phyloP scores from a whole-genome alignment of 2,888 invertebrate genomes.

The Bhutanitis thaidina region DNA sequence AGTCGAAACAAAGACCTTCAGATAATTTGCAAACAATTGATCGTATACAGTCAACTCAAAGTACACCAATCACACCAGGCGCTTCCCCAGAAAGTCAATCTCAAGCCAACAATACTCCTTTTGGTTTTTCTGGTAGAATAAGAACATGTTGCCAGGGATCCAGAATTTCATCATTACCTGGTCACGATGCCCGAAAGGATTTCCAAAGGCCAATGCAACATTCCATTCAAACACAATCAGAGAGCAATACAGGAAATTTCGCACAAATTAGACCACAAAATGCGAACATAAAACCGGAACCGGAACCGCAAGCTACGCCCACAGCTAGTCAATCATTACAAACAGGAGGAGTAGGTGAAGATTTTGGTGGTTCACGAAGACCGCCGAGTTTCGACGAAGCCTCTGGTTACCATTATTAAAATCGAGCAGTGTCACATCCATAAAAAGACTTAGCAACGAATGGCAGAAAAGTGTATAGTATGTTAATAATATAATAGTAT shows the following conservation, averaged over 20 bases:
- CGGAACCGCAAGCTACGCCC: constrained; percentile 24
- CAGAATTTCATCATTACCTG: neutral
- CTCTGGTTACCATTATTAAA: constrained; percentile 63
- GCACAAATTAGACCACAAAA: constrained; percentile 28
- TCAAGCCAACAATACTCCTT: neutral
- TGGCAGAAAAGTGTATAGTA: neutral
- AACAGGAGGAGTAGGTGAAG: constrained; percentile 46
- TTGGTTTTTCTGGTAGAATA: constrained; percentile 8
- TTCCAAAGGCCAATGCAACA: neutral
- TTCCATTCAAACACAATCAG: neutral
- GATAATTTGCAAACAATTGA: neutral
- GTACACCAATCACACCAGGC: constrained; percentile 2
- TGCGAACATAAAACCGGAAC: neutral
- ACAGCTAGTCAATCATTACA: constrained; percentile 26
- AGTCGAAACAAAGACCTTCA: neutral
- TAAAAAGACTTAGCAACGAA: neutral
- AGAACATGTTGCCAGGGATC: constrained; percentile 16
- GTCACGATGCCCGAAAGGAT: neutral
- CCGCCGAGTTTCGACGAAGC: constrained; percentile 57
- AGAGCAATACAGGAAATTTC: neutral
- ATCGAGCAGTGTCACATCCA: constrained; percentile 1
- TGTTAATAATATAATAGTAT: neutral
- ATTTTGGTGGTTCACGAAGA: constrained; percentile 52
- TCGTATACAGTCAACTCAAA: constrained; percentile 3
- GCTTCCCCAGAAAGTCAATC: neutral